Evolutionary conservation across 2,888 invertebrate species (phyloP), one percentile per base, ranked within the genome.

Genomic region (Ametastegia equiseti): DNA sequence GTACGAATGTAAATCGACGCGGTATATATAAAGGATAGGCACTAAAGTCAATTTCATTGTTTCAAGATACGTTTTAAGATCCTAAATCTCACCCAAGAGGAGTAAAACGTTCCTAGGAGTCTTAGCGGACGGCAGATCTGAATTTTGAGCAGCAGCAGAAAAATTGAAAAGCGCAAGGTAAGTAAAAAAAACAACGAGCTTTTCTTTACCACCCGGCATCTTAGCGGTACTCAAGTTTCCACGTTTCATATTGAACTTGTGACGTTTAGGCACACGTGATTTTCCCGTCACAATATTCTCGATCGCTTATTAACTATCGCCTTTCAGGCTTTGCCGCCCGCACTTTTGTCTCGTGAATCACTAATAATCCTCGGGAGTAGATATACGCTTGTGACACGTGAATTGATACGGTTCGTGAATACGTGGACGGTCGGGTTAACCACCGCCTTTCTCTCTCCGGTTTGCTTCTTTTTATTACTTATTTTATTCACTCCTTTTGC

Each of bases 51-150:
- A n/a, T n/a, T n/a, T n/a, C n/a, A n/a, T n/a, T n/a, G n/a, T n/a
- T n/a, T n/a, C n/a, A n/a, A n/a, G n/a, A n/a, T n/a, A n/a, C n/a
- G n/a, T n/a, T n/a, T n/a, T n/a, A n/a, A n/a, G n/a, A 45, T 13
- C 13, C 6, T 39, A 11, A 47, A 80, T 42, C 33, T 90, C 87
- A 92, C 92, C 92, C 79, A 92, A 84, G 71, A 92, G 86, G 23
- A 92, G 84, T 42, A 92, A 83, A 27, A 89, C 92, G 85, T 92
- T 92, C 82, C 86, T 87, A n/a, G 65, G 54, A 57, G 78, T 27
- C n/a, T 13, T 42, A 78, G 27, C 33, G 42, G 78, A n/a, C 9
- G 36, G 19, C n/a, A 60, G 30, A 9, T 39, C 13, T 11, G 42
- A 42, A 42, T 63, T 19, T 75, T 39, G n/a, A 19, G 19, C 11